These are phyloP conservation scores for Brachyalestes nurse DNA, from an alignment of 2,797 vertebrate genomes.

Conservation along the genomic window DNA sequence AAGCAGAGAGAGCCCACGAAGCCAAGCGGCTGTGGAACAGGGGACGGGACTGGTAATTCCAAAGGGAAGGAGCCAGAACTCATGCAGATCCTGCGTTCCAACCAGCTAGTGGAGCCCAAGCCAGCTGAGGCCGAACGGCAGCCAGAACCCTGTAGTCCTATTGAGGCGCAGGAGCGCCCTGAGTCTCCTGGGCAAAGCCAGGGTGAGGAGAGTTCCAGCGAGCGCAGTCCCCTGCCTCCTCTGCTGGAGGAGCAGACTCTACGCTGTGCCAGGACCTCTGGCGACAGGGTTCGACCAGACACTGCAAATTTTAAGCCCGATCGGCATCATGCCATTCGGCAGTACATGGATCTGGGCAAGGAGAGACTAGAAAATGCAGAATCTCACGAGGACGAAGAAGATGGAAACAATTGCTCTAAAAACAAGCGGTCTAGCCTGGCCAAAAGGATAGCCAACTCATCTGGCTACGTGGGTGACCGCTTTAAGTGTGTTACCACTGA, in stretches of 20 bases:
- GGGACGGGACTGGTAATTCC: slow-evolving; percentile 64
- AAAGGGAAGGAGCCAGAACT: slow-evolving; percentile 71
- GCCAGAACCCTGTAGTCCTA: slow-evolving; percentile 72
- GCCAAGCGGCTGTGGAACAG: slow-evolving; percentile 45
- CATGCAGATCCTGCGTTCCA: slow-evolving; percentile 70
- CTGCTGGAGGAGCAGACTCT: slow-evolving; percentile 76
- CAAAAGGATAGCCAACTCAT: slow-evolving; percentile 96
- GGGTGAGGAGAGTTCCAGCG: slow-evolving; percentile 72
- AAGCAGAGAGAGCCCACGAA: slow-evolving; percentile 72
- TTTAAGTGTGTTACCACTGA: slow-evolving; percentile 98
- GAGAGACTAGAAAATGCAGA: slow-evolving; percentile 73
- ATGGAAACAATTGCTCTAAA: slow-evolving; percentile 79
- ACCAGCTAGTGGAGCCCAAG: slow-evolving; percentile 53
- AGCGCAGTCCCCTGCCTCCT: slow-evolving; percentile 71
- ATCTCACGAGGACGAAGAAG: slow-evolving; percentile 79
- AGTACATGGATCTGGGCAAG: slow-evolving; percentile 76
- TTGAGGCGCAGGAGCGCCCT: slow-evolving; percentile 49
- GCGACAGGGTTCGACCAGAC: slow-evolving; percentile 72
- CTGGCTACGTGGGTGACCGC: slow-evolving; percentile 96
- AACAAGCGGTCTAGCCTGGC: slow-evolving; percentile 90
- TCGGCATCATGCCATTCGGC: slow-evolving; percentile 55
- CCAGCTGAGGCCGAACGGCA: slow-evolving; percentile 59
- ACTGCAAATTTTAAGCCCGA: slow-evolving; percentile 66
- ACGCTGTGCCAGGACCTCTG: slow-evolving; percentile 82
- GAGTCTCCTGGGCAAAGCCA: slow-evolving; percentile 60